phyloP scores from a whole-genome alignment of 2,888 invertebrate species.

The Eurytoma adleriae region DNA sequence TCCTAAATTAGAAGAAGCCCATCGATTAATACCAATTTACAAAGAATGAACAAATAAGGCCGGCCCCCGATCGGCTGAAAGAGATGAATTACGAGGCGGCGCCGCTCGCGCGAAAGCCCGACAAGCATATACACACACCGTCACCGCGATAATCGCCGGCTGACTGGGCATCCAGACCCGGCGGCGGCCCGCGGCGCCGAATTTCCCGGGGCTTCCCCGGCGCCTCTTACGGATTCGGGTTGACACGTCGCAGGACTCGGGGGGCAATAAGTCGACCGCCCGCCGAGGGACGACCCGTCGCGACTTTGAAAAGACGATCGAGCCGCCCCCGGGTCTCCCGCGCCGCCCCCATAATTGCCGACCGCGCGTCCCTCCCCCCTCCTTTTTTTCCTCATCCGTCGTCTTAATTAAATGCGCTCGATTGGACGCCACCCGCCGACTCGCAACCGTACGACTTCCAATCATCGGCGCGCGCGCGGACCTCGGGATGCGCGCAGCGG shows the following conservation, averaged over 20 bases:
- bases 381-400: not conserved
- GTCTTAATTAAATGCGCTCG: constrained; percentile 50
- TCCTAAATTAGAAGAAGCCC: too few species aligned
- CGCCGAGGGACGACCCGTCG: constrained; percentile 17
- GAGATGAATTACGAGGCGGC: not conserved
- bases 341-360: constrained; percentile 11
- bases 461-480: constrained; percentile 6
- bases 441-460: constrained; percentile 35
- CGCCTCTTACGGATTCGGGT: not conserved
- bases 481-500: not conserved
- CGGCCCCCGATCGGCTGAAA: too few species aligned
- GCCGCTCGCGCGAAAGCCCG: not conserved
- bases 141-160: not conserved
- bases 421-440: constrained; percentile 47
- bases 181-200: not conserved
- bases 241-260: not conserved
- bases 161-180: not conserved
- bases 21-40: too few species aligned
- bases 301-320: constrained; percentile 34
- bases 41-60: too few species aligned
- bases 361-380: not conserved
- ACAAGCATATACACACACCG: not conserved
- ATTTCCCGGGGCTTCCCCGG: not conserved
- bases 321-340: not conserved
- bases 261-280: constrained; percentile 47